Base-by-base conservation (phyloP, 2,113 vertebrate genomes). In the Prochilodus magdalenae region DNA sequence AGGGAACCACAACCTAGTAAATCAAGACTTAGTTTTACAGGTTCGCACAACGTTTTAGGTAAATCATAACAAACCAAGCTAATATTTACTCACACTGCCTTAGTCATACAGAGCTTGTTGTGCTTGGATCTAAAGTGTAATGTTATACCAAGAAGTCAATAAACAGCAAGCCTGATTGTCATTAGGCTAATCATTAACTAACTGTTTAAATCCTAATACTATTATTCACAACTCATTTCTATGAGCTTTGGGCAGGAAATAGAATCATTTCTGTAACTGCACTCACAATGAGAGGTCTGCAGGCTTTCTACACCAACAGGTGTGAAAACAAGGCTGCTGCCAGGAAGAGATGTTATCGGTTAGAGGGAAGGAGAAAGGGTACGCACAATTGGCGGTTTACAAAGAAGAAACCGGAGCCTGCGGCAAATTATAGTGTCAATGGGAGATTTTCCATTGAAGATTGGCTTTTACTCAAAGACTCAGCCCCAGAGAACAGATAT, bases 241-340 rank as follows among this genome's bases (percentile, higher is more conserved):
- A 26, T 26, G 57, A n/a, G 57, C 57, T n/a, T 26, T 10, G 13
- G 57, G 57, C n/a, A 13, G 26, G 57, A 60, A 24, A 60, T 26
- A 12, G 10, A n/a, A 26, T n/a, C 57, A 13, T 60, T 26, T 26
- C n/a, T 60, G 57, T 6, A 13, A 26, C 8, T 26, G 57, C 22
- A 60, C n/a, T n/a, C n/a, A n/a, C 57, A 60, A 60, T 26, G 57
- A 57, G 55, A 24, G 2, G 57, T 60, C 57, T 11, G 57, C 57
- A n/a, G 57, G 57, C 57, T 60, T 60, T 26, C 57, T 60, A 60
- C 57, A 60, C 57, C 57, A 60, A 60, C 57, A 60, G 57, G 57
- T 60, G 57, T 60, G 57, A 60, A 60, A 60, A 60, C 57, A 60
- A 60, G 57, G 57, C 57, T 60, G 57, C 10, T 60, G 57, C 57